Evolutionary conservation across 1,140 invertebrate species (phyloP), one percentile per base, ranked within the genome.

Genomic region (Bathynomus jamesi): DNA sequence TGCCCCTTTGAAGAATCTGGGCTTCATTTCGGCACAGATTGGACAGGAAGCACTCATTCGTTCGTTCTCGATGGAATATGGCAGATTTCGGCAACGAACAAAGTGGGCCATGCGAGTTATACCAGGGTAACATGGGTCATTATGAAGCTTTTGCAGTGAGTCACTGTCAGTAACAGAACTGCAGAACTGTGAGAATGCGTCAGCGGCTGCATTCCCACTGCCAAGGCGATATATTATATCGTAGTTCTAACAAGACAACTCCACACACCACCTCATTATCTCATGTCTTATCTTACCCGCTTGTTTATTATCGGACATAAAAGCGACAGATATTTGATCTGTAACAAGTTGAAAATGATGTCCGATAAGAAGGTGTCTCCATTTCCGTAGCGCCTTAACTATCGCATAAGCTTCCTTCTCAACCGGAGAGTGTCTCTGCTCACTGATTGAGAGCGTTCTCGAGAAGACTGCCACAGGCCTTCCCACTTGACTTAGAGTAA

Each of bases 261-360:
- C 74, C 28, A 80, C 17, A 29, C 75, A 40, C 77, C 78, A 80
- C 27, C 75, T 70, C 31, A 60, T 29, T 31, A 80, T 78, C 67
- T 78, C 72, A 74, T 78, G 78, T 67, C 79, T 80, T 13, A 80
- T 79, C 67, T 79, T 79, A 28, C 73, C 66, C 46, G 61, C 28
- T 31, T 65, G 28, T 27, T 78, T 74, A 28, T 24, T 17, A 62
- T 77, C 31, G 65, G 78, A 78, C 73, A 79, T 80, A 65, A 79
- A 75, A 0, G 65, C 28, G 2, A 79, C 72, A 21, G 73, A 78
- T 61, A 61, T 13, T 67, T 79, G 76, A 64, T 78, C 75, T 17
- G 77, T 78, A 13, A 79, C 74, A 68, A 79, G n/a, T 31, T 60
- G 53, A 72, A 79, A 79, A 60, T 77, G 69, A 21, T 64, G 31